phyloP scores from a whole-genome alignment of 2,113 vertebrate genomes.

The Hydrolagus affinis region DNA sequence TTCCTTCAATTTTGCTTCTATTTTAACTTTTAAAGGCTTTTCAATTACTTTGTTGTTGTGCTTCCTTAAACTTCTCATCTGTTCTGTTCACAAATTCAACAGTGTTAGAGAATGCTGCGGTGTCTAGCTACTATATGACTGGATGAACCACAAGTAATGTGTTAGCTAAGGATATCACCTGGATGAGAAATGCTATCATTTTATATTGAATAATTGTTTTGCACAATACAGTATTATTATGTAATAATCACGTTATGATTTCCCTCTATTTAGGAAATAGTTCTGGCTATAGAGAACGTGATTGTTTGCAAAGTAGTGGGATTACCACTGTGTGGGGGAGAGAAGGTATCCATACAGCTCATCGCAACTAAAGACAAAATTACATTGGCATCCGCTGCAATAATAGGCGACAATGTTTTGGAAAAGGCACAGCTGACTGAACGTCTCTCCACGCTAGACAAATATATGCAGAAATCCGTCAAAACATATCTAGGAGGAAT shows the following conservation, averaged over 20 bases:
- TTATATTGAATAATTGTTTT: no score
- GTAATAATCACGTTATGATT: background rate
- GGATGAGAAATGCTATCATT: no score
- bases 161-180: no score
- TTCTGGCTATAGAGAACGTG: conserved; percentile 62
- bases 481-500: conserved; percentile 82
- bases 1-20: no score
- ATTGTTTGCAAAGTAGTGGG: conserved; percentile 64
- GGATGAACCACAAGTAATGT: no score
- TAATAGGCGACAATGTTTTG: conserved; percentile 54
- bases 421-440: conserved; percentile 45
- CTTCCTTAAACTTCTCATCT: no score
- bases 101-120: no score
- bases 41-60: no score
- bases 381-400: conserved; percentile 64
- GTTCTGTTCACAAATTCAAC: no score
- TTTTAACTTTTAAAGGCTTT: no score
- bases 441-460: conserved; percentile 45
- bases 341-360: conserved; percentile 66
- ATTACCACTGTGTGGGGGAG: conserved; percentile 65
- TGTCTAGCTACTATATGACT: no score
- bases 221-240: no score
- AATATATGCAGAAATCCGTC: conserved; percentile 45
- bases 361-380: conserved; percentile 57
- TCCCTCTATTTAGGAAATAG: conserved; percentile 59